Evolutionary conservation across 2,797 vertebrate species (phyloP), one percentile per base, ranked within the genome.

Genomic region (Spea hammondii): DNA sequence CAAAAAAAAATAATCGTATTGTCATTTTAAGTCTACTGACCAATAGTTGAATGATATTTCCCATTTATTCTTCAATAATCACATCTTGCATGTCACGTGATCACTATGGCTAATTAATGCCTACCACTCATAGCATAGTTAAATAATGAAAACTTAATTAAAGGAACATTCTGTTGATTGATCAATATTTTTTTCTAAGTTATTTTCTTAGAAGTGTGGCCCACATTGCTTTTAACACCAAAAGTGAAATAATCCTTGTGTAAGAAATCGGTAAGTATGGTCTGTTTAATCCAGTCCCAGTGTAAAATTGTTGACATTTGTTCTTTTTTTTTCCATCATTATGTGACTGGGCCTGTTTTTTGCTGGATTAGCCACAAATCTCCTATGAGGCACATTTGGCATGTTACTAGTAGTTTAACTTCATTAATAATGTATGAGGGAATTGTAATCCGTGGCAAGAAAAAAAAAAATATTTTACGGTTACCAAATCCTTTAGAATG

Each of bases 301-400:
- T 96, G 96, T 98, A 96, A 98, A 97, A 98, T 95, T 98, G 97
- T 98, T 99, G 97, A 99, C 98, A 98, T 98, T 98, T 98, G 96
- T 98, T 96, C 95, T 96, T 96, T 95, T 80, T 95, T 32, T 96
- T 93, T 91, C 93, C 93, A 94, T 96, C 95, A 96, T 98, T 97
- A 97, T 99, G 97, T 98, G 95, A 95, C 96, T 95, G 95, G 91
- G 94, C 94, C 95, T 98, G 95, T 98, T 98, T 98, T 98, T 95
- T 94, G 96, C 96, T 96, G 97, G 97, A 98, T 99, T 99, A 99
- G 93, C 89, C 92, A 93, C 95, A 98, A 98, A 99, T 99, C 97
- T 99, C 95, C 95, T 93, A 93, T 92, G 94, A 95, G 94, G 95
- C 95, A 94, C 96, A 95, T 96, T 97, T 96, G 96, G 96, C 97